Base-by-base conservation (phyloP, 2,797 vertebrate species). In the Gymnothorax reevesii region DNA sequence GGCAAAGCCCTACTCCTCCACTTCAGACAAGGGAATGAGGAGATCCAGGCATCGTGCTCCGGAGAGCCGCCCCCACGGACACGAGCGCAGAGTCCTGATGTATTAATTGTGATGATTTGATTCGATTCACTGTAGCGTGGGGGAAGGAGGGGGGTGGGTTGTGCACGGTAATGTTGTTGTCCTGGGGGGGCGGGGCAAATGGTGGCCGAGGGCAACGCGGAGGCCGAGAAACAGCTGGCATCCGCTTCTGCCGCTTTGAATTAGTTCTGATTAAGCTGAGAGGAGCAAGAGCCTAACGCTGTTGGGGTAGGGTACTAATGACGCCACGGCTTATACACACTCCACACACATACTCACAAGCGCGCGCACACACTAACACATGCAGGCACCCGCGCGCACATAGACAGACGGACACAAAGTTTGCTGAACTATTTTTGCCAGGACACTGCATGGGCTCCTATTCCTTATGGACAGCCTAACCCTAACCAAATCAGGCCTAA, bases 91-190 rank as follows among this genome's bases (percentile, higher is more conserved):
- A 91, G 87, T 89, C 88, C 87, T 84, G 87, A 42, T 77, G 88
- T 89, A 90, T 89, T 89, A 88, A 90, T 87, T 60, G 69, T 57
- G 66, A 86, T 88, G 59, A 87, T 86, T 89, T 85, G 71, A 82
- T 86, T 84, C 86, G 87, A 88, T 83, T 62, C 22, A 57, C 75
- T 82, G 66, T 86, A 82, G 86, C 83, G 77, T 64, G 75, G 83
- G 49, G 86, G n/a, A 52, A 85, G 85, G 89, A 85, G 83, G 10
- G 15, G 85, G 62, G 62, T 3, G 20, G 62, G 6, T 4, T 22
- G 5, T 66, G 4, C 62, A n/a, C 2, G 22, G 87, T 83, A 13
- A 73, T 10, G 59, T 86, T 27, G 83, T 83, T 86, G 25, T 6
- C 22, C 12, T 0, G 27, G 17, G 49, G 75, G 75, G 42, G 42